Conservation (phyloP, 2,888 invertebrate genomes). For the Cheilosia soror region DNA sequence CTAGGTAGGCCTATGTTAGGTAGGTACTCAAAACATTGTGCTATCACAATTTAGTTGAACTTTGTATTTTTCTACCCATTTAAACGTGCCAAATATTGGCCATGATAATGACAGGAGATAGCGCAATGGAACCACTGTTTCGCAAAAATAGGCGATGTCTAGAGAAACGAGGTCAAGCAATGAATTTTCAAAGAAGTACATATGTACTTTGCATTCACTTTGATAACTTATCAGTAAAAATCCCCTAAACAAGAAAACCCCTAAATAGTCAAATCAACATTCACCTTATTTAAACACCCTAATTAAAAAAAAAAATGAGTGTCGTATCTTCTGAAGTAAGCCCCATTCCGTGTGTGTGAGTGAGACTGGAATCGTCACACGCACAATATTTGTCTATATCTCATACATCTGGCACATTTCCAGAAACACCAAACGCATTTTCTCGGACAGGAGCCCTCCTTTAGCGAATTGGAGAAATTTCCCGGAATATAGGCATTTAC, state of each 20-base stretch:
- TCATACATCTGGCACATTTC: constrained; percentile 83
- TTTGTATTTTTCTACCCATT: too few species aligned
- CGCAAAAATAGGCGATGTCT: neutral
- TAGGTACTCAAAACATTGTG: too few species aligned
- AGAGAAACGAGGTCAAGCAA: neutral
- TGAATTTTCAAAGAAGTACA: neutral
- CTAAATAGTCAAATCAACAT: neutral
- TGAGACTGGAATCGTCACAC: neutral
- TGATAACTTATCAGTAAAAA: neutral
- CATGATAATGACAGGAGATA: neutral
- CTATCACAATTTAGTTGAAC: too few species aligned
- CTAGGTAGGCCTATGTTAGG: too few species aligned
- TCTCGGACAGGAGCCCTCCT: constrained; percentile 80
- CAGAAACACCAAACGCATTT: constrained; percentile 80
- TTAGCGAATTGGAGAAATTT: constrained; percentile 80
- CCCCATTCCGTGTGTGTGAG: constrained; percentile 80
- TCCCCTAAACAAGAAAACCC: neutral
- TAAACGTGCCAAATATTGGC: too few species aligned
- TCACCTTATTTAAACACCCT: neutral
- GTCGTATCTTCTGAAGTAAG: constrained; percentile 80
- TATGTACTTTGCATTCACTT: too few species aligned
- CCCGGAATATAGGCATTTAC: constrained; percentile 82
- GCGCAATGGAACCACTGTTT: neutral
- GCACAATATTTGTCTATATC: constrained; percentile 81
- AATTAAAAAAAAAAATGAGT: constrained; percentile 65